Evolutionary conservation across 2,888 invertebrate species (phyloP), one percentile per base, ranked within the genome.

Genomic region (Cancer borealis): DNA sequence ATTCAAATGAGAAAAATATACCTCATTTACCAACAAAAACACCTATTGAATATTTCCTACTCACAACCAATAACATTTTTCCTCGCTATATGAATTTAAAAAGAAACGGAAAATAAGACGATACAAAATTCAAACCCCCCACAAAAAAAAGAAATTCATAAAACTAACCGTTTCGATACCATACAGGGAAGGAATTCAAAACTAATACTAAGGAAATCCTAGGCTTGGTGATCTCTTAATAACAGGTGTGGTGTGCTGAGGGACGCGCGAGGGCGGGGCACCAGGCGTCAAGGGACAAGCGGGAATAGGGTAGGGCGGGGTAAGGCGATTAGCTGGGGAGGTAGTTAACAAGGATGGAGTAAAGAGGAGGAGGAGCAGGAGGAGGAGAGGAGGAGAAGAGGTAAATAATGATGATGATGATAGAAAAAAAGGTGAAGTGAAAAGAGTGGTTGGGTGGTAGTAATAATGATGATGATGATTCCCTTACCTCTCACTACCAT

Each of bases 141-240:
- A 60, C 6, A 14, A 60, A 12, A 66, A 66, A 66, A 1, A 46
- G 47, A n/a, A 46, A 89, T 46, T 14, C 30, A 49, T 46, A 90
- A 90, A 46, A 49, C 12, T 14, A 49, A 21, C 49, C 45, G 1
- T 90, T 26, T 21, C n/a, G 17, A 90, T 8, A 54, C 49, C 46
- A 91, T 26, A 91, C 1, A 26, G 60, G n/a, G 46, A n/a, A 60
- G 3, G 17, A 8, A 66, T n/a, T 66, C 26, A 54, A 60, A n/a
- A 10, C 21, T 91, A 60, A 91, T 21, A 91, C 46, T 26, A 91
- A 91, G 73, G 30, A 45, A 91, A 54, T 30, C 54, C 47, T 30
- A 3, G 90, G 54, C 54, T 5, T 3, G 30, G 49, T 90, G 30
- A 90, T 90, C 90, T 54, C 39, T 47, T 90, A 90, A 90, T 46